Evolutionary conservation across 2,888 invertebrate genomes (phyloP).

Genomic region (Schrankia costaestrigalis): DNA sequence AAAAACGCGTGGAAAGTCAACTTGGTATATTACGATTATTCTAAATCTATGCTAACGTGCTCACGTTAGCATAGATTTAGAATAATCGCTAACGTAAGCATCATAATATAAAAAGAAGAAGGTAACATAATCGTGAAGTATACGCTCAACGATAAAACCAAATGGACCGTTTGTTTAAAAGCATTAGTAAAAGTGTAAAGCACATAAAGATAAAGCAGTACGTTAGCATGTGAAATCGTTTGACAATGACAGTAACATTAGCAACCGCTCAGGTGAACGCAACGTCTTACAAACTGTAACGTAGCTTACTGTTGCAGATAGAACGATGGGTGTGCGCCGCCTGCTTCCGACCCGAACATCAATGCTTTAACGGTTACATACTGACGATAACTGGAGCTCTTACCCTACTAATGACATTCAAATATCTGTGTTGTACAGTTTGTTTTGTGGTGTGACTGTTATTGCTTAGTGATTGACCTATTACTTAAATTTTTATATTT

Average conservation of each 20-base stretch:
- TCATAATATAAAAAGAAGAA: no score
- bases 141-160: background rate
- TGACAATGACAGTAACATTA: conserved; percentile 1
- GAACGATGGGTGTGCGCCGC: conserved; percentile 1
- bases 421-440: no score
- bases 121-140: background rate
- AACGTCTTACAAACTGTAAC: conserved; percentile 7
- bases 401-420: conserved; percentile 8
- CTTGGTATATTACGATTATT: no score
- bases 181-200: background rate
- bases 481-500: no score
- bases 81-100: no score
- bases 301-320: conserved; percentile 8
- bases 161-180: background rate
- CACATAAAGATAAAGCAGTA: conserved; percentile 5
- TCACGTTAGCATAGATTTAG: no score
- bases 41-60: no score
- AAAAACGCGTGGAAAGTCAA: no score
- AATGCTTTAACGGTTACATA: conserved; percentile 5
- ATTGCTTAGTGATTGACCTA: no score
- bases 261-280: conserved; percentile 1
- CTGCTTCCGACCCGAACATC: conserved; percentile 11
- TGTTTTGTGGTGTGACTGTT: no score
- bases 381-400: conserved; percentile 17
- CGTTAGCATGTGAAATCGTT: conserved; percentile 4